Base-by-base conservation (phyloP, 2,113 vertebrate genomes). In the Puma concolor region DNA sequence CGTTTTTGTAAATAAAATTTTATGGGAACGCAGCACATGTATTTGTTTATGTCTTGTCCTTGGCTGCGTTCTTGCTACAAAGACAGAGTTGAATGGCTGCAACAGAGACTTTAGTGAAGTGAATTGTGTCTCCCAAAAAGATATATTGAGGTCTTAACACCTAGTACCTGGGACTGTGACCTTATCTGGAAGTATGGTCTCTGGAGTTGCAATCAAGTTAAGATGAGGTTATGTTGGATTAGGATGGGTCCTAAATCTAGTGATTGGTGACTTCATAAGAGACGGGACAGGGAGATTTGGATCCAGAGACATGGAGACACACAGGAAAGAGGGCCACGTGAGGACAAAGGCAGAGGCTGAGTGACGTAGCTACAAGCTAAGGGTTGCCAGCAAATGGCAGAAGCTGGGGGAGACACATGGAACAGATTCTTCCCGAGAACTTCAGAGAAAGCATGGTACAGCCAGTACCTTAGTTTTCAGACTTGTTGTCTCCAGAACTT, bases 321-420 rank as follows among this genome's bases (percentile, higher is more conserved):
- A 33, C 0, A 25, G 29, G 77, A 36, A 38, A 54, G 29, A 4
- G 54, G 79, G 31, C 19, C 71, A n/a, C 0, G 10, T 19, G 33
- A 95, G 14, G 69, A 31, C 1, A 16, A 7, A 84, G n/a, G n/a
- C 23, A 38, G 71, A 54, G 33, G 77, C 0, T 1, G 38, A n/a
- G 54, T 1, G 13, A 48, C 7, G 54, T 0, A 25, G 41, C 52
- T 14, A 9, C 0, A 17, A 74, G 64, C 14, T 33, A 38, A 72
- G 33, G 21, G 13, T 4, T 29, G 7, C 17, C 1, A 5, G 57
- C 63, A 27, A 15, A 12, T 1, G 27, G 9, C 23, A 9, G 17
- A 80, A 13, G 44, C 64, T 9, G 12, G 44, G 52, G 48, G 25
- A 87, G 4, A 33, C 19, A 9, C 27, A 4, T 0, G 4, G 2